A percentile compares a stretch with the other conserved stretches of the same genome.
Evolutionary conservation across 2,888 invertebrate species (phyloP).

Genomic region (Dryomyza anilis): DNA sequence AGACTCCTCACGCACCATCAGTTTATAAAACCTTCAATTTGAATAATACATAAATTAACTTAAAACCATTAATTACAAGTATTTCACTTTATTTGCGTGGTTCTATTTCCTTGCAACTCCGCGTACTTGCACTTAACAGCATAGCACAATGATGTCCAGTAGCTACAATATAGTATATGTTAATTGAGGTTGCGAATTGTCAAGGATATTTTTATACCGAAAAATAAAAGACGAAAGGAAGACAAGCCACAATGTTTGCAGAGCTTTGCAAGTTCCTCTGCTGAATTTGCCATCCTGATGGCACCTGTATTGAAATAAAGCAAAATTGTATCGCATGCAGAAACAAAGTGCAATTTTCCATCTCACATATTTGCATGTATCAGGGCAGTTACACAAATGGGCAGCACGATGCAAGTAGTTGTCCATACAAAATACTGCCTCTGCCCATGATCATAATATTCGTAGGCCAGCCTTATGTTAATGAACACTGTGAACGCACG

Average conservation of each 20-base stretch:
- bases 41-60: background rate
- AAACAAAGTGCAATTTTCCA: background rate
- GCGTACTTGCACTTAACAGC: constrained; percentile 45
- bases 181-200: background rate
- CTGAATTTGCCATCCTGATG: constrained; percentile 45
- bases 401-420: constrained; percentile 45
- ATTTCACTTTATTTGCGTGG: constrained; percentile 37
- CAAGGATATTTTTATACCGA: constrained; percentile 36
- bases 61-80: background rate
- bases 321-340: background rate
- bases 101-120: constrained; percentile 40
- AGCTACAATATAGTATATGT: constrained; percentile 38
- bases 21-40: constrained; percentile 68
- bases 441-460: constrained; percentile 44
- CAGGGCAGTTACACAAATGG: constrained; percentile 48
- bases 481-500: constrained; percentile 44
- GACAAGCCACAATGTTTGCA: constrained; percentile 41
- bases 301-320: constrained; percentile 42
- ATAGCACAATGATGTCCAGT: constrained; percentile 45
- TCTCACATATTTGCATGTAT: constrained; percentile 52
- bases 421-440: constrained; percentile 50
- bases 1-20: constrained; percentile 80
- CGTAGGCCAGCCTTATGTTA: constrained; percentile 45
- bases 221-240: constrained; percentile 48
- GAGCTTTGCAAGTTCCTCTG: constrained; percentile 35